Percentiles rank a stretch among this genome's conserved stretches.
phyloP scores from a whole-genome alignment of 2,113 vertebrate genomes.

The Solea senegalensis region DNA sequence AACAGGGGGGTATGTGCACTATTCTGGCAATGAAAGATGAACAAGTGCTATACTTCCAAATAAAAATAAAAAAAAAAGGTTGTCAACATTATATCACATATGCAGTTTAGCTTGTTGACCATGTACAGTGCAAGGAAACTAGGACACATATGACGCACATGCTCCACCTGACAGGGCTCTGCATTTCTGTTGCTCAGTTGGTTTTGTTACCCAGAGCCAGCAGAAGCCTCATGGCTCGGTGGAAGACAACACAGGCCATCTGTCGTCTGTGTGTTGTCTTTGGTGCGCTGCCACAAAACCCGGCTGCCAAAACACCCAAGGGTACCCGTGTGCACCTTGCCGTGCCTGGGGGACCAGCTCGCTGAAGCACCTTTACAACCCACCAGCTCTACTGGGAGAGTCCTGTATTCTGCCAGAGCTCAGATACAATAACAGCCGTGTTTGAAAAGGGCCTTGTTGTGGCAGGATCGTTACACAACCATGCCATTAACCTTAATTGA shows the following conservation, averaged over 20 bases:
- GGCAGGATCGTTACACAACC: conserved; percentile 52
- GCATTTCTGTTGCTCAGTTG: conserved; percentile 32
- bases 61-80: no score
- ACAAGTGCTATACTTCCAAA: no score
- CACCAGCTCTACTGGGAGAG: conserved; percentile 42
- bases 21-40: no score
- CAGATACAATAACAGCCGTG: conserved; percentile 39
- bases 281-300: conserved; percentile 70
- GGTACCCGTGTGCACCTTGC: conserved; percentile 44
- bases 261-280: conserved; percentile 69
- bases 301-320: conserved; percentile 62
- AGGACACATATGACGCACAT: conserved; percentile 2
- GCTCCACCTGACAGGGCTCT: conserved; percentile 33
- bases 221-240: conserved; percentile 47
- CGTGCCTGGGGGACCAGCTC: conserved; percentile 46
- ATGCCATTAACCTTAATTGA: conserved; percentile 72
- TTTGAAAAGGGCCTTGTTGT: conserved; percentile 51
- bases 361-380: conserved; percentile 58
- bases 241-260: conserved; percentile 70
- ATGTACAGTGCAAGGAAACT: background rate
- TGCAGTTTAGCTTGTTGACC: no score
- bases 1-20: no score
- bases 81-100: no score
- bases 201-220: conserved; percentile 43
- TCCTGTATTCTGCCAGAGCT: conserved; percentile 38